Conservation (phyloP, 2,797 vertebrate species). For the Argyrosomus regius region DNA sequence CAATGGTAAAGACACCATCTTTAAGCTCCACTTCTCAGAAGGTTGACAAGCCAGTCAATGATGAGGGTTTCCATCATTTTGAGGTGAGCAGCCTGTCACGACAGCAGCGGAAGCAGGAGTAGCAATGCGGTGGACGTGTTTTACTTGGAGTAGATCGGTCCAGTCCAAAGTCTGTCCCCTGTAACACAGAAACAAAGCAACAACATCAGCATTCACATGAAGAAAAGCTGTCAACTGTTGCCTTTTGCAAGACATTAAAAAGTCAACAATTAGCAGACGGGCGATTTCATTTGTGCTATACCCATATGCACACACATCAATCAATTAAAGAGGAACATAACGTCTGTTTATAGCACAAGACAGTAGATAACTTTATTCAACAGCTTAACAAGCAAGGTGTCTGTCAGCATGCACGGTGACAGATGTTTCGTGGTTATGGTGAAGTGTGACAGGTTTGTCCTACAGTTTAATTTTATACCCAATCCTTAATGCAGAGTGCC, state of each 20-base stretch:
- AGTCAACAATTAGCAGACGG: neutral
- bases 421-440: conserved; percentile 15
- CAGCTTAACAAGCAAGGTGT: conserved; percentile 22
- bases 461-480: conserved; percentile 30
- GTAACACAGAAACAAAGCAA: conserved; percentile 87
- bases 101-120: conserved; percentile 13
- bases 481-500: conserved; percentile 10
- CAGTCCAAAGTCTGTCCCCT: conserved; percentile 88
- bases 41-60: conserved; percentile 84
- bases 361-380: conserved; percentile 23
- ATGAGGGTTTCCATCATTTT: conserved; percentile 87
- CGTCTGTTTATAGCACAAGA: conserved; percentile 36
- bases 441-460: conserved; percentile 29
- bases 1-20: conserved; percentile 84
- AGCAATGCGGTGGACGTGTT: neutral
- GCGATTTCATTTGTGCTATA: conserved; percentile 23
- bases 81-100: conserved; percentile 68
- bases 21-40: conserved; percentile 84
- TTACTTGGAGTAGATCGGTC: conserved; percentile 68
- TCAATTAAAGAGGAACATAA: conserved; percentile 19
- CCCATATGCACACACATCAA: conserved; percentile 9
- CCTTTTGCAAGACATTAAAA: conserved; percentile 10
- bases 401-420: conserved; percentile 27
- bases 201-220: conserved; percentile 52
- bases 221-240: neutral